Evolutionary conservation across 2,113 vertebrate species (phyloP), one percentile per base, ranked within the genome.

Genomic region (Aegithalos caudatus): DNA sequence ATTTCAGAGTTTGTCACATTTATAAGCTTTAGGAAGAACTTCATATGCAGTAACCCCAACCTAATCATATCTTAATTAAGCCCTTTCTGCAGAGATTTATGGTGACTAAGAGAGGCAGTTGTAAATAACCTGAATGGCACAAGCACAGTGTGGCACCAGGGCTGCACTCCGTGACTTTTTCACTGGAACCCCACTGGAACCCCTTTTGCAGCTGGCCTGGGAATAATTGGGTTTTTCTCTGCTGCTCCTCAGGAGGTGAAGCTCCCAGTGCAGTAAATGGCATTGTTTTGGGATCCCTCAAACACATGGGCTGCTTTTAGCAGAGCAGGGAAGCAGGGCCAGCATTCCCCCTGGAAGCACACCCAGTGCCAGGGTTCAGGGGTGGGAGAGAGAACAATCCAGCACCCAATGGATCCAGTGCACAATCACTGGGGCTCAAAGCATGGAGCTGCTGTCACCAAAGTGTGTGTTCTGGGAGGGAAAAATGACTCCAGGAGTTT

Each of bases 41-140:
- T 92, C 47, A 65, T 61, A 70, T 92, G 86, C 81, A 96, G 81
- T 81, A 95, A 93, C 92, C 58, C 44, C 83, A 69, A 45, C 65
- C 60, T 87, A 94, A 95, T 95, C 61, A 92, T 91, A 57, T 81
- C n/a, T 85, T 91, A 95, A 86, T 77, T 54, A 92, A 94, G 81
- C 33, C 61, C 37, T 95, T 95, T 86, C 87, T 94, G 51, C 67
- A 28, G 51, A 92, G 90, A 95, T 96, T 90, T 83, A 83, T 62
- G 62, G 54, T 60, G 53, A 23, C 69, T 91, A 20, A 69, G 81
- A 85, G 16, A 86, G 67, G 84, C 88, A 74, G 42, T 31, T 12
- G 15, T 96, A 88, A 95, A 95, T 85, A 96, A 93, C 48, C 29
- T 6, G 40, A 81, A 22, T 27, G 89, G 62, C 58, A 72, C 35